A percentile compares a stretch with the other conserved stretches of the same genome.
phyloP scores from a whole-genome alignment of 2,888 invertebrate species.

The Eupithecia subfuscata region DNA sequence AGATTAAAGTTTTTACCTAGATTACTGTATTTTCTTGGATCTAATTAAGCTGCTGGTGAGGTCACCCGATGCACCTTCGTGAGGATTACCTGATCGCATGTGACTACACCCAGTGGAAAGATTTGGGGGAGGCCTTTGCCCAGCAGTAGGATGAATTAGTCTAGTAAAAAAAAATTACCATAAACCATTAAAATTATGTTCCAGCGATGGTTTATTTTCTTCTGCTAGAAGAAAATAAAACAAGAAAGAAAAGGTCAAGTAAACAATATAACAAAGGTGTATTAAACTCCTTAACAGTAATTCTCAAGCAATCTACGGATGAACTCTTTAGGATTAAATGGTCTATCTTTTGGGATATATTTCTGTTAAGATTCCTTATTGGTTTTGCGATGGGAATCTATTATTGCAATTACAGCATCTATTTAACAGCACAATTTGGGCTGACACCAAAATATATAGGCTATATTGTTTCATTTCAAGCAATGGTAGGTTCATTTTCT shows the following conservation, averaged over 20 bases:
- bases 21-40: no score
- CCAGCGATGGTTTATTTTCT: slow-evolving; percentile 70
- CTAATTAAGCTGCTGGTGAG: no score
- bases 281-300: slow-evolving; percentile 47
- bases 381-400: slow-evolving; percentile 84
- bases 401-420: slow-evolving; percentile 83
- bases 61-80: no score
- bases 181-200: not conserved
- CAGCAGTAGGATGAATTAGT: no score
- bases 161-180: not conserved
- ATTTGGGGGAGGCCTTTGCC: no score
- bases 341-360: slow-evolving; percentile 84
- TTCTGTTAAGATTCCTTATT: slow-evolving; percentile 83
- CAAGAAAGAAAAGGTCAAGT: slow-evolving; percentile 37
- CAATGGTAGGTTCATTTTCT: slow-evolving; percentile 79
- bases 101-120: no score
- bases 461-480: slow-evolving; percentile 86
- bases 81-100: no score
- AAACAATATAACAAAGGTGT: slow-evolving; percentile 41
- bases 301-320: slow-evolving; percentile 69
- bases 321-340: slow-evolving; percentile 83
- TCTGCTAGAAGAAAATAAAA: slow-evolving; percentile 57
- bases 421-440: slow-evolving; percentile 80
- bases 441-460: slow-evolving; percentile 84
- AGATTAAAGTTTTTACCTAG: not conserved